Evolutionary conservation across 2,113 vertebrate genomes (phyloP), one percentile per base, ranked within the genome.

Genomic region (Barbus barbus): DNA sequence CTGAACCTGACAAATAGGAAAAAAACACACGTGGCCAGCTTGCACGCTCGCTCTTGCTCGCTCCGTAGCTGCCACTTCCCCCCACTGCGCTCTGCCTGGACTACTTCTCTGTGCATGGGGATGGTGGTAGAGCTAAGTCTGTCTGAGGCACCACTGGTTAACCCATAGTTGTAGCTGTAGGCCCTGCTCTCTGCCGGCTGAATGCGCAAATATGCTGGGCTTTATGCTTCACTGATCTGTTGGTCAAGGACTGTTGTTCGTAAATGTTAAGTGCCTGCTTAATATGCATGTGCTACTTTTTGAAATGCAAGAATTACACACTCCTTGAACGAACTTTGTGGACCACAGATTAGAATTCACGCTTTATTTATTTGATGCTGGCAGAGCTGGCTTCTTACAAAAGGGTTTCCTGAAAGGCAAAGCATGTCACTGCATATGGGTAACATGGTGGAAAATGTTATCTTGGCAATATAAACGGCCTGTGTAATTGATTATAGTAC

Each of bases 71-170:
- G 24, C 58, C 74, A 81, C 31, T 41, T 22, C 46, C 65, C 28
- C 22, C 8, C 7, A 22, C 22, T 36, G n/a, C 36, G 12, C 80
- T 53, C 36, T 58, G 38, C 46, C n/a, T 81, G 82, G 82, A 60
- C 92, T 91, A 92, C 93, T 95, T 94, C 95, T 94, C 93, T 93
- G 93, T 93, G 94, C 93, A 56, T 93, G 92, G 90, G 91, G 90
- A 92, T 91, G 88, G 85, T 92, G 94, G 92, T 94, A 95, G 94
- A 95, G 94, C 93, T 95, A 94, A 95, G 91, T 38, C 72, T 46
- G n/a, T 53, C 28, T 73, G 38, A 28, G 69, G 24, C 16, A 7
- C 48, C 61, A 56, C 74, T 74, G 56, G 51, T 51, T 58, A 58
- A 63, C 20, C 71, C 22, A 33, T 75, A 87, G 86, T 31, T 46